These are phyloP conservation scores for Tetrao urogallus DNA, from an alignment of 2,113 vertebrate species.

Conservation along the genomic window DNA sequence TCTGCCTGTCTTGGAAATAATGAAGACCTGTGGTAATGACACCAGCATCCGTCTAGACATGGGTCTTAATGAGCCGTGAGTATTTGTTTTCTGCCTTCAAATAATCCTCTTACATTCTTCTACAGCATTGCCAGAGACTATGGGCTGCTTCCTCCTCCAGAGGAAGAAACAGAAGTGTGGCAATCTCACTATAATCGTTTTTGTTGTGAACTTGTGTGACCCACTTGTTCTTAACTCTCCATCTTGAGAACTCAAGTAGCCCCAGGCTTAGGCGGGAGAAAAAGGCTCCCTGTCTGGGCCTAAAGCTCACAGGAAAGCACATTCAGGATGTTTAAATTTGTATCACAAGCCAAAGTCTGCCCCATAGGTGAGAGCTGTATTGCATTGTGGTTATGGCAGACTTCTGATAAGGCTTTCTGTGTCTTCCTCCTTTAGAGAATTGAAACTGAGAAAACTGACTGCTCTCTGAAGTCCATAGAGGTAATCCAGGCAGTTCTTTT, in stretches of 20 bases:
- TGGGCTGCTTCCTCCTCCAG: neutral
- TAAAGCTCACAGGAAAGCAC: neutral
- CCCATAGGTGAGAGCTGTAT: neutral
- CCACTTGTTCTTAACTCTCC: neutral
- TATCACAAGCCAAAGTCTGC: neutral
- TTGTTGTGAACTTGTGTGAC: constrained; percentile 20
- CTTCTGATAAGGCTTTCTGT: neutral
- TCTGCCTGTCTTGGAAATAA: neutral
- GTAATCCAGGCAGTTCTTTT: neutral
- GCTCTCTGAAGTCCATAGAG: neutral
- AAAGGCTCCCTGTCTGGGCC: neutral
- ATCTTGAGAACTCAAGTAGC: neutral
- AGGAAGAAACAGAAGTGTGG: constrained; percentile 21
- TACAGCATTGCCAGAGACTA: neutral
- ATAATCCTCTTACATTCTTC: neutral
- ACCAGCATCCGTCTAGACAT: neutral
- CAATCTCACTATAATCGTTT: neutral
- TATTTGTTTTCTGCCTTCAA: neutral
- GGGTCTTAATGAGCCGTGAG: neutral
- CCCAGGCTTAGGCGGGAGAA: neutral
- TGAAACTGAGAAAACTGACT: neutral
- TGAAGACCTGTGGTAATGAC: neutral
- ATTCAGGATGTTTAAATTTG: neutral
- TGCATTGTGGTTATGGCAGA: neutral
- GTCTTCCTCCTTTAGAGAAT: neutral